Evolutionary conservation across 2,797 vertebrate genomes (phyloP).

Genomic region (Eurystomus glaucurus): DNA sequence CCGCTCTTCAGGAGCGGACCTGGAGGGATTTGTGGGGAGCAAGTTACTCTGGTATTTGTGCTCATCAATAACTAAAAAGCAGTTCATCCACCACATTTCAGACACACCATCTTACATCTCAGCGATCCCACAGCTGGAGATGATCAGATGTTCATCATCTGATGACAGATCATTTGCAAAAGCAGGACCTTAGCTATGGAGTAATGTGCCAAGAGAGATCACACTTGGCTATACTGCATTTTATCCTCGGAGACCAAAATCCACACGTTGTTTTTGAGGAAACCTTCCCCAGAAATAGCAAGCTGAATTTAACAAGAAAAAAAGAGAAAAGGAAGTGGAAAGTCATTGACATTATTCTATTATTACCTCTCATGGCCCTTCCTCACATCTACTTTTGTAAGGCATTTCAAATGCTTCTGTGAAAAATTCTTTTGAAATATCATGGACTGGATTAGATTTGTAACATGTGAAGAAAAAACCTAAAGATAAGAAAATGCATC

Average conservation of each 20-base stretch:
- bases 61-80: not conserved
- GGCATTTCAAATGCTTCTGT: not conserved
- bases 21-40: rapidly evolving
- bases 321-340: not conserved
- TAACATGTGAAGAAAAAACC: not conserved
- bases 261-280: not conserved
- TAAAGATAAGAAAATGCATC: not conserved
- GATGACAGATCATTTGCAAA: not conserved
- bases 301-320: not conserved
- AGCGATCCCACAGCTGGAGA: not conserved
- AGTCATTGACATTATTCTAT: not conserved
- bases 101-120: not conserved
- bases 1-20: not conserved
- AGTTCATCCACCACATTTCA: not conserved
- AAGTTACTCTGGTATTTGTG: not conserved
- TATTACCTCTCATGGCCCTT: not conserved
- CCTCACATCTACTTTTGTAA: not conserved
- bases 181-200: not conserved
- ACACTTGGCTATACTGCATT: not conserved
- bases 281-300: not conserved
- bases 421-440: not conserved
- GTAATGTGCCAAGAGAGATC: not conserved
- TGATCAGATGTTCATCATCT: not conserved
- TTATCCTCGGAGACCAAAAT: not conserved
- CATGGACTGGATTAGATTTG: not conserved